phyloP scores from a whole-genome alignment of 2,888 invertebrate genomes.

The Zaprionus lineosus region DNA sequence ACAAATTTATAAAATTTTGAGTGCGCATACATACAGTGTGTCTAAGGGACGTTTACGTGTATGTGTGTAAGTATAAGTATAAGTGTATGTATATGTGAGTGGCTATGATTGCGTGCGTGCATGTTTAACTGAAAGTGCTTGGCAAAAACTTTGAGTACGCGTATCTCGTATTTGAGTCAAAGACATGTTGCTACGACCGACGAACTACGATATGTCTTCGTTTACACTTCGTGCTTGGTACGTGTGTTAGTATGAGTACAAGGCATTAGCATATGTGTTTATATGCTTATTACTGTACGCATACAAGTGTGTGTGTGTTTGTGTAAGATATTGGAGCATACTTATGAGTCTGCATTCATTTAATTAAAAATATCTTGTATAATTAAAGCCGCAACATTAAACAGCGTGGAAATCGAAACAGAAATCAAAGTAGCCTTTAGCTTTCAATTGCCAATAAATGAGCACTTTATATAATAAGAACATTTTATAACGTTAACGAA shows the following conservation, averaged over 20 bases:
- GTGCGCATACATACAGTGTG: too few species aligned
- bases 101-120: slow-evolving; percentile 1
- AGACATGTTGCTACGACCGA: slow-evolving; percentile 66
- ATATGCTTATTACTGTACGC: slow-evolving; percentile 9
- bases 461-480: slow-evolving; percentile 69
- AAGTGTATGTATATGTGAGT: background rate
- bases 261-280: background rate
- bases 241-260: background rate
- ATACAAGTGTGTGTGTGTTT: slow-evolving; percentile 8
- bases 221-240: background rate
- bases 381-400: slow-evolving; percentile 16
- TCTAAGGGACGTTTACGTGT: slow-evolving; percentile 12
- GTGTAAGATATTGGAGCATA: slow-evolving; percentile 53
- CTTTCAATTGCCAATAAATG: slow-evolving; percentile 42
- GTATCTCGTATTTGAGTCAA: slow-evolving; percentile 43
- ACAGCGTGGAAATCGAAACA: background rate
- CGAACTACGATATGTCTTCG: slow-evolving; percentile 16
- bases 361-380: slow-evolving; percentile 48
- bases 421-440: slow-evolving; percentile 37
- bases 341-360: slow-evolving; percentile 57
- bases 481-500: slow-evolving; percentile 37
- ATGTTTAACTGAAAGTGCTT: slow-evolving; percentile 19
- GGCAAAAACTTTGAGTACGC: slow-evolving; percentile 21
- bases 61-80: background rate
- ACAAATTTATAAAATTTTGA: slow-evolving; percentile 54